Percentiles rank a stretch among this genome's conserved stretches.
Conservation (phyloP, 2,888 invertebrate genomes). For the Altica lythri region DNA sequence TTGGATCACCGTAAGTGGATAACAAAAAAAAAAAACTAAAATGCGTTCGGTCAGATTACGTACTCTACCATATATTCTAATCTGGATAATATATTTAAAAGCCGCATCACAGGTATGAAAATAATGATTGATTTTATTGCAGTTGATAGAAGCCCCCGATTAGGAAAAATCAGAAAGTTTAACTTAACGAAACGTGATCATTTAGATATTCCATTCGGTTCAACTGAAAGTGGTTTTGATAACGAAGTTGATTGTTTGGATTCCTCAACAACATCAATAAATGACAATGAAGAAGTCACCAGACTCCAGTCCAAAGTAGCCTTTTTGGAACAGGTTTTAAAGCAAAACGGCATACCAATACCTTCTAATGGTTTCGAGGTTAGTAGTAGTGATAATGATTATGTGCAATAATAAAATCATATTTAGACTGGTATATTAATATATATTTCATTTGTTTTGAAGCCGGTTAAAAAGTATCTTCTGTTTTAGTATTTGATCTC, state of each 20-base stretch:
- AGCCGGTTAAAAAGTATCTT: background rate
- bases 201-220: slow-evolving; percentile 53
- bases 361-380: slow-evolving; percentile 42
- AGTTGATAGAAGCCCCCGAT: slow-evolving; percentile 62
- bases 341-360: slow-evolving; percentile 48
- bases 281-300: slow-evolving; percentile 44
- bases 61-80: no score
- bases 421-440: background rate
- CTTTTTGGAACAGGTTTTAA: slow-evolving; percentile 54
- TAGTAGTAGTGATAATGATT: slow-evolving; percentile 17
- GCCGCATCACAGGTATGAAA: no score
- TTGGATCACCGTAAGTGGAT: no score
- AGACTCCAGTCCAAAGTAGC: slow-evolving; percentile 53
- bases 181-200: slow-evolving; percentile 45
- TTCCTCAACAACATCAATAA: slow-evolving; percentile 44
- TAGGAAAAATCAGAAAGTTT: slow-evolving; percentile 65
- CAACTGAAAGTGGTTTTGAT: slow-evolving; percentile 57
- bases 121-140: no score
- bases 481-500: no score
- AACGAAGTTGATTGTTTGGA: slow-evolving; percentile 54
- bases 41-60: no score
- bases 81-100: no score
- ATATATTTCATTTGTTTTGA: no score
- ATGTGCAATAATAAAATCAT: background rate
- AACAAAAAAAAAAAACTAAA: no score